These are phyloP conservation scores for Pelosia muscerda DNA, from an alignment of 2,888 invertebrate species.

Conservation along the genomic window DNA sequence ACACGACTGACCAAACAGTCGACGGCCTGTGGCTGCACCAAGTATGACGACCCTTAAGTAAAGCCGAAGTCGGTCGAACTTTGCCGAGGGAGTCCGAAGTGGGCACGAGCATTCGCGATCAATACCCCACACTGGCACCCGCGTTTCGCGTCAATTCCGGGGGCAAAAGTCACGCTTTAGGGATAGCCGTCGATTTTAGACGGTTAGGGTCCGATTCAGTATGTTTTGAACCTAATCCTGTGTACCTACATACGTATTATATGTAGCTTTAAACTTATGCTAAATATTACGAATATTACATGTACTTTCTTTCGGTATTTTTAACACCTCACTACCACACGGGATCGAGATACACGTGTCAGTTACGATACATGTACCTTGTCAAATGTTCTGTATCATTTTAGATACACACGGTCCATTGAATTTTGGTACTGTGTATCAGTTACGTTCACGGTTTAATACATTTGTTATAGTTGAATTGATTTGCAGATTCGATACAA, in stretches of 20 bases:
- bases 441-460: background rate
- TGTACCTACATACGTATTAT: background rate
- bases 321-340: conserved; percentile 1
- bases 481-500: background rate
- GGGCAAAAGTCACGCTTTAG: conserved; percentile 84
- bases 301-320: background rate
- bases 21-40: conserved; percentile 63
- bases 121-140: conserved; percentile 78
- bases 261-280: background rate
- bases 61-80: conserved; percentile 76
- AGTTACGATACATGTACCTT: background rate
- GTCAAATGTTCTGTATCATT: background rate
- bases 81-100: conserved; percentile 76
- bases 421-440: background rate
- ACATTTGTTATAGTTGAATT: background rate
- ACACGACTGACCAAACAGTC: conserved; percentile 78
- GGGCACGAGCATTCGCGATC: conserved; percentile 78
- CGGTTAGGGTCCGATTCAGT: conserved; percentile 74
- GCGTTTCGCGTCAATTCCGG: conserved; percentile 80
- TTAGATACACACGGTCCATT: background rate
- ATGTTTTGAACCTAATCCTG: conserved; percentile 23
- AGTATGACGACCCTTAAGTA: conserved; percentile 72
- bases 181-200: conserved; percentile 81
- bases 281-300: background rate
- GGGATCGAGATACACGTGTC: background rate